Evolutionary conservation across 2,797 vertebrate genomes (phyloP).

Genomic region (Syngnathus acus): DNA sequence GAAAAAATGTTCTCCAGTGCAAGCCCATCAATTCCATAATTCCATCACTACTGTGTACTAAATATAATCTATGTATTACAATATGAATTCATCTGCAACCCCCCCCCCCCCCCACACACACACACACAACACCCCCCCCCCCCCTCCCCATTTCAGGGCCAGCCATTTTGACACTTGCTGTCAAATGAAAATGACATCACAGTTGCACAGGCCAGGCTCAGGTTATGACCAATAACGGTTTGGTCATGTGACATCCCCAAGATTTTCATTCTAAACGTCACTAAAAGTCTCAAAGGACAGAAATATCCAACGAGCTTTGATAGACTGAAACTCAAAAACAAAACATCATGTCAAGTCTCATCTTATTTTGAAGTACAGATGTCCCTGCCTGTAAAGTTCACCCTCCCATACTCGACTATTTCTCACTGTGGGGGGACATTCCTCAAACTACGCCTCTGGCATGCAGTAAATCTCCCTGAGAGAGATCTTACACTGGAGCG

Average conservation of each 20-base stretch:
- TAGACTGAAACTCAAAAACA: slow-evolving; percentile 1
- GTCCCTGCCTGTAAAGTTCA: slow-evolving; percentile 33
- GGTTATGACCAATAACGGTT: not conserved
- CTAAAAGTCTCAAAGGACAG: slow-evolving; percentile 22
- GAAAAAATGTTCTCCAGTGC: not conserved
- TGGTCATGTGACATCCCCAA: no score
- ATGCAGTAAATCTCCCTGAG: slow-evolving; percentile 58
- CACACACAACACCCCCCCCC: no score
- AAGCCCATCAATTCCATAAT: not conserved
- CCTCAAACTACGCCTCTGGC: slow-evolving; percentile 57
- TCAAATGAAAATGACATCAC: no score
- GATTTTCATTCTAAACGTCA: slow-evolving; percentile 18
- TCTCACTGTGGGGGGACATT: slow-evolving; percentile 63
- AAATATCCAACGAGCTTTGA: slow-evolving; percentile 4
- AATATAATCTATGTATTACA: not conserved
- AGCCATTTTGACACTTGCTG: no score
- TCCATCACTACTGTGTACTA: not conserved
- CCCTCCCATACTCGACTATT: slow-evolving; percentile 36
- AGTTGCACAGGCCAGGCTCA: no score
- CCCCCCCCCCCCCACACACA: no score
- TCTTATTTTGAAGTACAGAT: slow-evolving; percentile 46
- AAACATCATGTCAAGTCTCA: slow-evolving; percentile 32
- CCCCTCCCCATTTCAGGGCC: no score
- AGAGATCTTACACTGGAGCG: slow-evolving; percentile 28
- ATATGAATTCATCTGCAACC: no score